These are phyloP conservation scores for Rhincodon typus DNA, from an alignment of 2,797 vertebrate species.

Conservation along the genomic window DNA sequence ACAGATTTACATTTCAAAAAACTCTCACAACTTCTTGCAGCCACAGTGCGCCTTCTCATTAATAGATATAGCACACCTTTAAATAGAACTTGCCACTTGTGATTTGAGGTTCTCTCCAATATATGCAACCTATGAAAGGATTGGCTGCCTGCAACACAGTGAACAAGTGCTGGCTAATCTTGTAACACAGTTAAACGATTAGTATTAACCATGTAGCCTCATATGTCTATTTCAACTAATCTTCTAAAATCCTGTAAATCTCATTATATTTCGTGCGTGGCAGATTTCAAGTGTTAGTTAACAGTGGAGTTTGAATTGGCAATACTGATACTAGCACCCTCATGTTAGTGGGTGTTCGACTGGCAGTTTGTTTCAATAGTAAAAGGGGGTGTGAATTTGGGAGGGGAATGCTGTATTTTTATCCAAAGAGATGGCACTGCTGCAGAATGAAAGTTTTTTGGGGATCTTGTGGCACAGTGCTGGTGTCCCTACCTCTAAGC, in stretches of 20 bases:
- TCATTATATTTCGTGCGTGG: not conserved
- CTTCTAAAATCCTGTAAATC: not conserved
- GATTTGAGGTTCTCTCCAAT: not conserved
- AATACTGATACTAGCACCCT: not conserved
- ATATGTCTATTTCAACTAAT: not conserved
- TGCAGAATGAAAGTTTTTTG: not conserved
- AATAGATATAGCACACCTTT: not conserved
- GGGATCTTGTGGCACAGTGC: too few species aligned
- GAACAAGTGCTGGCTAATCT: too few species aligned
- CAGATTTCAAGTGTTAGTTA: not conserved
- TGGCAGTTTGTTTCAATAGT: not conserved
- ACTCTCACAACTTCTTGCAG: not conserved
- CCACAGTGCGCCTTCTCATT: too few species aligned
- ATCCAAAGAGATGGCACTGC: not conserved
- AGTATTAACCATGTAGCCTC: not conserved
- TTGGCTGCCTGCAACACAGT: not conserved
- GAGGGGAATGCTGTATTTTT: not conserved
- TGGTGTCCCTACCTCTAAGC: too few species aligned
- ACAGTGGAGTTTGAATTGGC: not conserved
- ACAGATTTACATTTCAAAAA: not conserved
- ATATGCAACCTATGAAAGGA: not conserved
- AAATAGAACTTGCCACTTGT: not conserved
- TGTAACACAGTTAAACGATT: not conserved
- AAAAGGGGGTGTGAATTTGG: not conserved
- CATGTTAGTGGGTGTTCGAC: not conserved